Percentiles rank a stretch among this genome's conserved stretches.
These are phyloP conservation scores for Drosophila cardini DNA, from an alignment of 1,140 invertebrate genomes.

Conservation along the genomic window DNA sequence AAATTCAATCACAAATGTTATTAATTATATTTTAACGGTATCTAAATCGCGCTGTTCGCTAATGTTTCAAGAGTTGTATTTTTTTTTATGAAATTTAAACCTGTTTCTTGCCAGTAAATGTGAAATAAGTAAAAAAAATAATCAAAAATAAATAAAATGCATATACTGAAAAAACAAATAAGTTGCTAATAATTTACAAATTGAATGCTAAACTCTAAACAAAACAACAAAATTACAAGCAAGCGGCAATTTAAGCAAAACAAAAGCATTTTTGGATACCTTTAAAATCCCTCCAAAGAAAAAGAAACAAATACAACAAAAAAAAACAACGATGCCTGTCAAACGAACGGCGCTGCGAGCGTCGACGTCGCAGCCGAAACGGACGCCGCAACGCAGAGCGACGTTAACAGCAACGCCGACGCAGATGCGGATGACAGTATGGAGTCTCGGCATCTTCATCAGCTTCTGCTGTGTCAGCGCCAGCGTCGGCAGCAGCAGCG, in stretches of 20 bases:
- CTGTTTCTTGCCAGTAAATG: slow-evolving; percentile 34
- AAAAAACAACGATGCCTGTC: slow-evolving; percentile 61
- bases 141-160: slow-evolving; percentile 58
- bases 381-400: slow-evolving; percentile 25
- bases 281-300: slow-evolving; percentile 9
- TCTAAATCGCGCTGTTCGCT: slow-evolving; percentile 42
- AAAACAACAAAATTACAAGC: slow-evolving; percentile 50
- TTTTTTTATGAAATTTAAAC: slow-evolving; percentile 20
- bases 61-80: slow-evolving; percentile 43
- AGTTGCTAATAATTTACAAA: slow-evolving; percentile 79
- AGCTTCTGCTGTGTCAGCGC: slow-evolving; percentile 56
- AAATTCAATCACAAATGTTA: slow-evolving; percentile 60
- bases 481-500: slow-evolving; percentile 66
- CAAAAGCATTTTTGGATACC: slow-evolving; percentile 49
- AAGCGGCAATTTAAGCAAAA: slow-evolving; percentile 47
- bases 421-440: slow-evolving; percentile 20
- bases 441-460: slow-evolving; percentile 55
- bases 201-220: slow-evolving; percentile 38
- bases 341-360: slow-evolving; percentile 28
- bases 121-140: slow-evolving; percentile 45
- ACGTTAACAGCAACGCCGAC: slow-evolving; percentile 18
- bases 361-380: slow-evolving; percentile 12
- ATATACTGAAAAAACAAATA: slow-evolving; percentile 71
- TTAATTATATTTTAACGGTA: slow-evolving; percentile 79
- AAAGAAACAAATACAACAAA: too few species aligned